Base-by-base conservation (phyloP, 2,113 vertebrate genomes). In the Indicator maculatus region DNA sequence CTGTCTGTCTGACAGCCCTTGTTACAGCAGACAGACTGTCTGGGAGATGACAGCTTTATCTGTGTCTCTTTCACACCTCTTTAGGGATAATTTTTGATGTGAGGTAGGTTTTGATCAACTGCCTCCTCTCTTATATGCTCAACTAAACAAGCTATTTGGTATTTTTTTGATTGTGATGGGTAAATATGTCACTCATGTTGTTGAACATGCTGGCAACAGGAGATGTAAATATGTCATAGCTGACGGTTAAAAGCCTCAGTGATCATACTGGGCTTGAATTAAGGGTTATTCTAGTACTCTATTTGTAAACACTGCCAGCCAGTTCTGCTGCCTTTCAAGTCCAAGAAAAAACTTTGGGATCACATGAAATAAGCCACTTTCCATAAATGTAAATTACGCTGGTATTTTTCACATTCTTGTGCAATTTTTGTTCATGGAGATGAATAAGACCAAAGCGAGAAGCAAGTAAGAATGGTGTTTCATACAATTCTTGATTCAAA, bases 171-270 rank as follows among this genome's bases (percentile, higher is more conserved):
- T 77, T 93, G 88, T 83, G 88, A 95, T 95, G 89, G 66, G 78
- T 92, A 96, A 96, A 96, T 96, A 93, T 97, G 95, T 93, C 96
- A 96, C 36, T 96, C 88, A 73, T 92, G 64, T 95, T 94, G 89
- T 70, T 93, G 96, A 96, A 95, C 93, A 93, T 78, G 59, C 33
- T 86, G 93, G 89, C 74, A 93, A 86, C 86, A 87, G 89, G 47
- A 96, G 91, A 93, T 86, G 83, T 86, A 96, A 92, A 96, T 95
- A 95, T 96, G 92, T 89, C 83, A 74, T 45, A 89, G 74, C 70
- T 90, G 86, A 82, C 75, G 63, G 69, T 79, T 93, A 80, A 55
- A 96, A 93, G 81, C 70, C n/a, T 96, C 87, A 83, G 63, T 85
- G 86, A 95, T 86, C 70, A 85, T 63, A 52, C 45, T 69, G 36